Evolutionary conservation across 2,797 vertebrate genomes (phyloP), one percentile per base, ranked within the genome.

Genomic region (Argentina silus): DNA sequence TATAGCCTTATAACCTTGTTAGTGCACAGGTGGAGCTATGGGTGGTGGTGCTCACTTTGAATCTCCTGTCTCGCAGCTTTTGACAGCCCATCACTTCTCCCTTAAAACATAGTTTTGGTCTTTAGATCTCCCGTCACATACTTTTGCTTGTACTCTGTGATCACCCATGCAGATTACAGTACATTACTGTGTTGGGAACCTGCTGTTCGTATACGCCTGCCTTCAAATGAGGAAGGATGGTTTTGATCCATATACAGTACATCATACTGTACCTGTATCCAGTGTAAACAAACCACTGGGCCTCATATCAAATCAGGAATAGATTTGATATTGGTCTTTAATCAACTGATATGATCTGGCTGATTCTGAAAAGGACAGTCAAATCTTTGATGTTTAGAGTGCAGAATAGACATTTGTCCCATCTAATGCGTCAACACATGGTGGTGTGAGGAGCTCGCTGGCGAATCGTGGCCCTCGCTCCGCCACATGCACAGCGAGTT

Each of bases 341-440:
- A 60, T 36, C 21, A 27, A 21, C 23, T 59, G 17, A 60, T 27
- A 21, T 11, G 56, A 59, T 59, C 19, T 2, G 8, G 56, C 19
- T 9, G 57, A 60, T 60, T 12, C 21, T 27, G 10, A 14, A 14
- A 12, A 60, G 27, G 57, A 60, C 57, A 60, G 19, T 27, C 14
- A 14, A 60, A 21, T 7, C 9, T 5, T 10, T 59, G 10, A 23
- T 23, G 19, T 59, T 59, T 63, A 1, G 79, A 74, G 64, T 36
- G 73, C 72, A 79, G 69, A 73, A 48, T 65, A 73, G 80, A 77
- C 71, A 72, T 83, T 81, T 76, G 70, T 73, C 63, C 14, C 73
- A 81, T 17, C 4, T 68, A 59, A 59, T 61, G 59, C 77, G 68
- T 59, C 19, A 7, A 15, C 23, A 78, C 36, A 68, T 71, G 15